These are phyloP conservation scores for Hydrotaea cyrtoneurina DNA, from an alignment of 2,888 invertebrate species.

Conservation along the genomic window DNA sequence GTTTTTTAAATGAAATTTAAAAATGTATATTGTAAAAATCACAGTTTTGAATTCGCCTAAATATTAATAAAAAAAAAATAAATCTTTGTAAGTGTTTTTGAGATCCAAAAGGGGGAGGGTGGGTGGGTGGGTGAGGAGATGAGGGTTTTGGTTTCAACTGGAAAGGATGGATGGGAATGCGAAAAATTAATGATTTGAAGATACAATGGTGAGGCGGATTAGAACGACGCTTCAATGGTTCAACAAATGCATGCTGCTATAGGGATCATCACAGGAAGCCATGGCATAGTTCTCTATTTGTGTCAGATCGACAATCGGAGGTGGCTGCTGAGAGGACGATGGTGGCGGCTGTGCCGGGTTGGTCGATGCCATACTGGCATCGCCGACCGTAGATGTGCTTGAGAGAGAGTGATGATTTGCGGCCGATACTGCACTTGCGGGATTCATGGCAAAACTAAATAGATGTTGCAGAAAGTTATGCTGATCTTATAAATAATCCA, in stretches of 20 bases:
- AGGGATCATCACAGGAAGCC: slow-evolving; percentile 69
- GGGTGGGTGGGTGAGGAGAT: background rate
- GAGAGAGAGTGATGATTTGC: slow-evolving; percentile 65
- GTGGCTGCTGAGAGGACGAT: slow-evolving; percentile 39
- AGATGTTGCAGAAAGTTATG: slow-evolving; percentile 80
- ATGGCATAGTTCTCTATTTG: slow-evolving; percentile 74
- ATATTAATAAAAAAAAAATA: slow-evolving; percentile 68
- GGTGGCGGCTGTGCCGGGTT: slow-evolving; percentile 50
- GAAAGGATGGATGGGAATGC: slow-evolving; percentile 23
- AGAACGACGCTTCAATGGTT: slow-evolving; percentile 73
- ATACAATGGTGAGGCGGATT: background rate
- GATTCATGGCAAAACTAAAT: slow-evolving; percentile 78
- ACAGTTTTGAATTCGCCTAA: slow-evolving; percentile 77
- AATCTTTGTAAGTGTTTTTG: slow-evolving; percentile 67
- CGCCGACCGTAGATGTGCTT: slow-evolving; percentile 38
- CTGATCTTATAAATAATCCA: slow-evolving; percentile 81
- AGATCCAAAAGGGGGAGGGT: slow-evolving; percentile 70
- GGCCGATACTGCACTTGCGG: slow-evolving; percentile 73
- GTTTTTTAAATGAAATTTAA: slow-evolving; percentile 66
- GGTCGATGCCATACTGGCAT: slow-evolving; percentile 46
- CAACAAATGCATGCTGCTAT: slow-evolving; percentile 77
- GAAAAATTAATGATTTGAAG: slow-evolving; percentile 14
- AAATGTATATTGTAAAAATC: slow-evolving; percentile 73
- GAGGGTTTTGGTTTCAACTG: background rate
- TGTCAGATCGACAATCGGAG: slow-evolving; percentile 76